Conservation (phyloP, 2,888 invertebrate genomes). For the Dinocampus coccinellae region DNA sequence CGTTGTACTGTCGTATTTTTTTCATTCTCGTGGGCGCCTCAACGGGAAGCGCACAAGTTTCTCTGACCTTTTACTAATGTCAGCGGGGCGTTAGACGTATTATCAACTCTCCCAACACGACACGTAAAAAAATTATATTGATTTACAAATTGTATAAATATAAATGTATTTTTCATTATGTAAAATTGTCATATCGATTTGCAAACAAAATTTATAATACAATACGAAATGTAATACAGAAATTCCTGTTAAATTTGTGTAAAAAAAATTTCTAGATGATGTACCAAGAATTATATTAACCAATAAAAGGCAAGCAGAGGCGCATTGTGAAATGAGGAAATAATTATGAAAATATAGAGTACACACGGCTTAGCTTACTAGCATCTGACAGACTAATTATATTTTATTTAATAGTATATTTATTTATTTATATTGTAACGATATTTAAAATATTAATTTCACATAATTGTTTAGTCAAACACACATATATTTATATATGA, state of each 20-base stretch:
- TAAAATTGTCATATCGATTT: too few species aligned
- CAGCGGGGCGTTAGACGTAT: slow-evolving; percentile 34
- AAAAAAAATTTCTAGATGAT: too few species aligned
- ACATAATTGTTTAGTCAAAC: too few species aligned
- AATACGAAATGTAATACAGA: too few species aligned
- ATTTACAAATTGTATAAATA: too few species aligned
- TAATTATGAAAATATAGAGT: slow-evolving; percentile 56
- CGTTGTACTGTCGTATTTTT: background rate
- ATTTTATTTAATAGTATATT: slow-evolving; percentile 43
- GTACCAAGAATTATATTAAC: background rate
- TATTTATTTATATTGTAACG: too few species aligned
- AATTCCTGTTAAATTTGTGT: too few species aligned
- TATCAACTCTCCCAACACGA: background rate
- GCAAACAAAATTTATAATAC: too few species aligned
- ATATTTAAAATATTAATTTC: too few species aligned
- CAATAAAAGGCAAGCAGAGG: background rate
- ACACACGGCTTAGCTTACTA: slow-evolving; percentile 32
- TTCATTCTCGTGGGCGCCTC: slow-evolving; percentile 23
- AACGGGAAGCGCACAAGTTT: slow-evolving; percentile 45
- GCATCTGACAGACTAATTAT: slow-evolving; percentile 39
- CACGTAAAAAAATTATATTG: background rate
- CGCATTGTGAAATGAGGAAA: slow-evolving; percentile 59
- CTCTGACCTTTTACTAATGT: slow-evolving; percentile 54
- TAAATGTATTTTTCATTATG: too few species aligned
- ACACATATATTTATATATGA: background rate